phyloP scores from a whole-genome alignment of 1,140 invertebrate species.

The Drosophila pachea region DNA sequence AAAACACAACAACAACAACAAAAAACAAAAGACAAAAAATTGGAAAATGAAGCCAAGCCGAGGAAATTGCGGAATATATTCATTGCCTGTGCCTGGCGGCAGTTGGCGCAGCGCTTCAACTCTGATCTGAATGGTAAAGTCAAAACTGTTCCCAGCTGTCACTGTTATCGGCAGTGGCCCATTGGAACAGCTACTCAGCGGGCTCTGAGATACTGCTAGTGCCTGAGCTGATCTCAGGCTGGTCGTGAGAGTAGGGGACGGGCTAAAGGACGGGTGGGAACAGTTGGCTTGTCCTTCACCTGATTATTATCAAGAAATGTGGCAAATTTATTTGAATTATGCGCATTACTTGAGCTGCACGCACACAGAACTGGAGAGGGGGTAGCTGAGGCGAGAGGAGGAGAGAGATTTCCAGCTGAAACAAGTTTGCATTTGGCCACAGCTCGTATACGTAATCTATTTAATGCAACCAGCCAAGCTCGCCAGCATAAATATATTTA shows the following conservation, averaged over 20 bases:
- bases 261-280: neutral
- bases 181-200: too few relatives aligned
- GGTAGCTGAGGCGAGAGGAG: neutral
- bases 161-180: too few relatives aligned
- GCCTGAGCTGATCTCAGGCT: too few relatives aligned
- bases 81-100: neutral
- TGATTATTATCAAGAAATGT: constrained; percentile 55
- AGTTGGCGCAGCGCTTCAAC: neutral
- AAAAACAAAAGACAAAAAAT: neutral
- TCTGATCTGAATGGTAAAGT: neutral
- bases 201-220: too few relatives aligned
- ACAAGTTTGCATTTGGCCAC: constrained; percentile 57
- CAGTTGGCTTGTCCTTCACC: constrained; percentile 48
- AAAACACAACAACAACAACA: neutral
- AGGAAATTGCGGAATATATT: neutral
- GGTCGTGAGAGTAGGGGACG: too few relatives aligned
- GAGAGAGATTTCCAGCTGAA: constrained; percentile 7
- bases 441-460: constrained; percentile 66
- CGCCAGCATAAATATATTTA: constrained; percentile 39
- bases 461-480: constrained; percentile 70
- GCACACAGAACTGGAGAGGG: constrained; percentile 6
- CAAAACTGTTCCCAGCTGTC: neutral
- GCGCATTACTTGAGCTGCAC: constrained; percentile 61
- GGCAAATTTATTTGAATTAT: constrained; percentile 70
- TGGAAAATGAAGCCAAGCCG: neutral